Evolutionary conservation across 1,140 invertebrate species (phyloP).

Genomic region (Akabosia matsudoensis): DNA sequence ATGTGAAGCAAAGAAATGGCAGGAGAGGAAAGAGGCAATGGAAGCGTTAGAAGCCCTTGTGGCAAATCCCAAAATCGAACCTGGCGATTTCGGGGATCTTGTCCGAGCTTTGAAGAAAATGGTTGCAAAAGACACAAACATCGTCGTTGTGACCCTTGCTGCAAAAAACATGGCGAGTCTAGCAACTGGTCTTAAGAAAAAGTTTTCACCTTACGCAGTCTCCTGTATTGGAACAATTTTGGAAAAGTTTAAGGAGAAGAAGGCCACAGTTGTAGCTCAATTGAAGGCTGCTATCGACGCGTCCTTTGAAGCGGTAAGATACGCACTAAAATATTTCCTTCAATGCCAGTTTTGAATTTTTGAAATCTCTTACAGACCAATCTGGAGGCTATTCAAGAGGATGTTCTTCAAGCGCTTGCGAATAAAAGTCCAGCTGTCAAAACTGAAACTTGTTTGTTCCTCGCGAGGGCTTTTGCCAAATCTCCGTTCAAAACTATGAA

Average conservation of each 20-base stretch:
- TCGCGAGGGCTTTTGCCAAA: conserved; percentile 75
- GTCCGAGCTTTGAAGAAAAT: conserved; percentile 84
- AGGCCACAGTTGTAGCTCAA: conserved; percentile 78
- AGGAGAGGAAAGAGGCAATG: conserved; percentile 87
- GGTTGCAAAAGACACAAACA: conserved; percentile 91
- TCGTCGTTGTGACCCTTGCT: conserved; percentile 83
- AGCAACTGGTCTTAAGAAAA: conserved; percentile 80
- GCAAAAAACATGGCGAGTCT: conserved; percentile 78
- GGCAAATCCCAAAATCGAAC: conserved; percentile 78
- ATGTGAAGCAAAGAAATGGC: conserved; percentile 95
- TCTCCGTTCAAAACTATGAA: conserved; percentile 65
- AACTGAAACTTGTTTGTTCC: conserved; percentile 83
- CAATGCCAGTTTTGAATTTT: neutral
- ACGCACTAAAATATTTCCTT: neutral
- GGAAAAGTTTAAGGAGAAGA: conserved; percentile 98
- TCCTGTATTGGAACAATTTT: conserved; percentile 74
- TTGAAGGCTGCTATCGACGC: conserved; percentile 90
- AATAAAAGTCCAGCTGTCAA: conserved; percentile 96
- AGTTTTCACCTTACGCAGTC: conserved; percentile 80
- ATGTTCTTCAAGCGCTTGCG: conserved; percentile 74
- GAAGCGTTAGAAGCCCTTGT: conserved; percentile 75
- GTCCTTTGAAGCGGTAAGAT: conserved; percentile 71
- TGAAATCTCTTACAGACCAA: conserved; percentile 61
- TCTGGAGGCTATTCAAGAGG: conserved; percentile 84
- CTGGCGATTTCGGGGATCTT: conserved; percentile 88